Conservation (phyloP, 92 coral and sea anemone genomes). For the Palythoa heliodiscus region DNA sequence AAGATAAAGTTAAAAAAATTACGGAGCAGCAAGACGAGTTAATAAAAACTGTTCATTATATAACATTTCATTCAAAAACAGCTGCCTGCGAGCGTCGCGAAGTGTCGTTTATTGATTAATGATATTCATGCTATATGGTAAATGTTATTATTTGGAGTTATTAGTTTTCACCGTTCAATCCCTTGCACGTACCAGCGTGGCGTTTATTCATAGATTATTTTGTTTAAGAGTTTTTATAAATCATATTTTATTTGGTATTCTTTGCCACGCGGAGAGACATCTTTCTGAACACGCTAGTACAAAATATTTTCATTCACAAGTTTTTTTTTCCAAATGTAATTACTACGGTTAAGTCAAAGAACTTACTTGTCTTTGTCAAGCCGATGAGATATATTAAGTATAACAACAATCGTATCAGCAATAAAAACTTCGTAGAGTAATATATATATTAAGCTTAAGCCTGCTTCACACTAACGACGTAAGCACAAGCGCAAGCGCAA, state of each 20-base stretch:
- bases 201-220: background rate
- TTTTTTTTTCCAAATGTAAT: background rate
- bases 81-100: background rate
- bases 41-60: too few species aligned
- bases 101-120: background rate
- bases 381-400: background rate
- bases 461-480: too few species aligned
- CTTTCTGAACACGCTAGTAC: background rate
- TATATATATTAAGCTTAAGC: background rate
- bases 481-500: too few species aligned
- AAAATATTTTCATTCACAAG: background rate
- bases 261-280: background rate
- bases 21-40: background rate
- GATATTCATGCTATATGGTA: background rate
- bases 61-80: background rate
- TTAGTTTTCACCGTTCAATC: background rate
- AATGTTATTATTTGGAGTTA: background rate
- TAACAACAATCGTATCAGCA: background rate
- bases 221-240: background rate
- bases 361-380: background rate
- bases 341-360: background rate
- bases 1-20: background rate
- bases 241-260: background rate
- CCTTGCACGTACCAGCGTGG: background rate
- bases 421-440: background rate